Base-by-base conservation (phyloP, 1,140 invertebrate genomes). In the Anthonomus grandis region DNA sequence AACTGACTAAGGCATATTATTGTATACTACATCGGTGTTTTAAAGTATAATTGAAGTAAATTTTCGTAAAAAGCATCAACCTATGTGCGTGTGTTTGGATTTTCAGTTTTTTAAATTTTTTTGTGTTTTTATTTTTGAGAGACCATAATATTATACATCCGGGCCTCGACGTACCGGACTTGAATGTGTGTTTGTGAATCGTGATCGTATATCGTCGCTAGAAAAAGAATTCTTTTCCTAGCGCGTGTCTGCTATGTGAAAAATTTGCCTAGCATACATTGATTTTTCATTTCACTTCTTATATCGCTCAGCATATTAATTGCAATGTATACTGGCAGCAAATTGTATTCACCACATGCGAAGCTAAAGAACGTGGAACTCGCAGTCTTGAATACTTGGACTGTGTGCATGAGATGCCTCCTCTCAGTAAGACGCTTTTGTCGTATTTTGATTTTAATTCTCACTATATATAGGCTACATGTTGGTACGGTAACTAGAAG, bases 311-410 rank as follows among this genome's bases (percentile, higher is more conserved):
- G 31, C 15, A 38, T 8, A n/a, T 38, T 38, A 38, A 31, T 6
- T 8, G n/a, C 6, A 31, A 31, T 36, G 27, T 4, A 36, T 13
- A 36, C 46, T 31, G 10, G 10, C 8, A n/a, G 27, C 13, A 27
- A 19, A 34, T 15, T 19, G 8, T 12, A 36, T 49, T 18, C 10
- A 3, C 6, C n/a, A n/a, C 15, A 27, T 12, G 22, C 12, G 25
- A 2, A 13, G 17, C 13, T 15, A 38, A 50, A 49, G 39, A n/a
- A 13, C 19, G 31, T 8, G 22, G 24, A 41, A 52, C 31, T 62
- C 72, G 74, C 75, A 75, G 75, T 75, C 74, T 74, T 75, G 72
- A 75, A 76, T 74, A 75, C 74, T 69, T 69, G 69, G 73, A 75
- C 75, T 76, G 74, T 75, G 73, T 73, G 75, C 75, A 76, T 76